Evolutionary conservation across 2,797 vertebrate species (phyloP).

Genomic region (Miopithecus talapoin): DNA sequence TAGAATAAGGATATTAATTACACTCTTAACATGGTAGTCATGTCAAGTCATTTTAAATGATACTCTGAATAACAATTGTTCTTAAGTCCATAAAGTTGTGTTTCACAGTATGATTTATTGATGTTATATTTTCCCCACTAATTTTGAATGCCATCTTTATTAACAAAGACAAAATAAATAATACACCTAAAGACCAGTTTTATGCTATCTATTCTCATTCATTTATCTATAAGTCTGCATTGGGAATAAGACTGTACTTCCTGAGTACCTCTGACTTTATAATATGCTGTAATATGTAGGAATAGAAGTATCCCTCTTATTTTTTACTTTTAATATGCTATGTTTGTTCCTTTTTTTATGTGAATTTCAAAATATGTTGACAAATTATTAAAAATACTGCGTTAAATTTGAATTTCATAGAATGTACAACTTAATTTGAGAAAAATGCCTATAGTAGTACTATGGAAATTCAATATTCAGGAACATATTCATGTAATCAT

Average conservation of each 20-base stretch:
- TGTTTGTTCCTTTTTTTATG: slow-evolving; percentile 25
- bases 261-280: not conserved
- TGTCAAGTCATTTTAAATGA: not conserved
- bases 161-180: slow-evolving; percentile 30
- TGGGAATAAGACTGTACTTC: not conserved
- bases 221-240: not conserved
- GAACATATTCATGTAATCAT: not conserved
- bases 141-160: not conserved
- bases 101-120: not conserved
- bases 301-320: not conserved
- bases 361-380: not conserved
- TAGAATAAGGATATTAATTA: not conserved
- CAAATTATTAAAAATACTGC: not conserved
- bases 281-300: not conserved
- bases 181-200: not conserved
- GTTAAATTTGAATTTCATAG: not conserved
- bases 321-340: not conserved
- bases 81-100: not conserved
- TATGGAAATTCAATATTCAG: not conserved
- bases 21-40: not conserved
- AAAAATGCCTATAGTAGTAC: not conserved
- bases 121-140: not conserved
- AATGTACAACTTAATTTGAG: not conserved
- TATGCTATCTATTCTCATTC: not conserved
- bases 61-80: not conserved